Conservation (phyloP, 2,113 vertebrate genomes). For the Dasyurus viverrinus region DNA sequence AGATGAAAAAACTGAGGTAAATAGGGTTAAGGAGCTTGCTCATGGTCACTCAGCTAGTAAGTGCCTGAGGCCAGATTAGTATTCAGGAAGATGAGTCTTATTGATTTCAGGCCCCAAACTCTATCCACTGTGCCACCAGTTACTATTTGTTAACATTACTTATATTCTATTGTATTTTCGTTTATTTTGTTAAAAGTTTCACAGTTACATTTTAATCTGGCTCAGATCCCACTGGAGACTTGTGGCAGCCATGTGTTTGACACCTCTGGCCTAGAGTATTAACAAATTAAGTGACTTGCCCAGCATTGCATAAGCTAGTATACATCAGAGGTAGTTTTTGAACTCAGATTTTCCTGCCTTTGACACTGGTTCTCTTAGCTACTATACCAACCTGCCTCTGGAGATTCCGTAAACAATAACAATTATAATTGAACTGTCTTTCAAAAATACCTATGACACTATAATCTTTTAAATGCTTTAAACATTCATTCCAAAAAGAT, state of each 20-base stretch:
- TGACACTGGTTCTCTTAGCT: neutral
- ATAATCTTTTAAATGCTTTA: neutral
- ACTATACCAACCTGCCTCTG: neutral
- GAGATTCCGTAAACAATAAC: neutral
- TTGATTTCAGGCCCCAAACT: neutral
- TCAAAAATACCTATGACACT: neutral
- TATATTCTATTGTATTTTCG: neutral
- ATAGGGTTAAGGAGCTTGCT: neutral
- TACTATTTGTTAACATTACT: neutral
- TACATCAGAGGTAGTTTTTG: neutral
- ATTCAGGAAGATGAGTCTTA: neutral
- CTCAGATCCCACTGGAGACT: neutral
- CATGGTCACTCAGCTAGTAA: neutral
- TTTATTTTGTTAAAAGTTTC: neutral
- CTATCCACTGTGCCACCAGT: neutral
- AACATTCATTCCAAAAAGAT: neutral
- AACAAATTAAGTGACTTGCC: neutral
- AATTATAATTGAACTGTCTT: neutral
- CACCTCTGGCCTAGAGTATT: neutral
- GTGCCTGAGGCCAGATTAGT: neutral
- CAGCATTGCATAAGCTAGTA: neutral
- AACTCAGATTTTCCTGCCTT: neutral
- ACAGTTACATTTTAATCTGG: neutral
- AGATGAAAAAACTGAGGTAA: neutral
- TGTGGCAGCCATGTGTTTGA: neutral